Evolutionary conservation across 2,113 vertebrate species (phyloP), one percentile per base, ranked within the genome.

Genomic region (Chelonoidis abingdonii): DNA sequence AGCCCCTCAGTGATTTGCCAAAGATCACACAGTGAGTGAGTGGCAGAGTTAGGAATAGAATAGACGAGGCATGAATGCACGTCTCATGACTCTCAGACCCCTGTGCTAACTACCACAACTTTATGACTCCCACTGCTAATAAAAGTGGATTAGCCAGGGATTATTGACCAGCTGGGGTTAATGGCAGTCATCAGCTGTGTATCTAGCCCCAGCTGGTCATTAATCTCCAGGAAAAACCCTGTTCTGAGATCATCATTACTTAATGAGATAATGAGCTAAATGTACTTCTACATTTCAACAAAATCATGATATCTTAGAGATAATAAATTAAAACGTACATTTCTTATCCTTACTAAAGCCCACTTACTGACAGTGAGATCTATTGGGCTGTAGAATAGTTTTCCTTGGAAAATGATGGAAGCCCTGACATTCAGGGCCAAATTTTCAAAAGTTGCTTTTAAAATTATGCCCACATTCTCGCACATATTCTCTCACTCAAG

Each of bases 91-190:
- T 76, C 54, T 10, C 27, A 56, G 25, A 11, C 49, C 35, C 65
- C 54, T 12, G 24, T 69, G 87, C 93, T 89, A 79, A 93, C 79
- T 81, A 16, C 87, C 78, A 0, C 4, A 53, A 92, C 2, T 1
- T 47, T 87, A 91, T 89, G 89, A 49, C 52, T 90, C 93, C 89
- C 87, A 75, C 89, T 78, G 92, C 89, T 95, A 97, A 97, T 95
- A 96, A 96, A 97, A 93, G 86, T 95, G 96, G 95, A 97, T 97
- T 97, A 97, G 89, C 41, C 81, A 69, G 52, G 95, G 96, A 97
- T 97, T 97, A 97, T 96, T 96, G 95, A 95, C 96, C 96, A 97
- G 97, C 94, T 96, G 96, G 97, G 95, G 92, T 90, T 97, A 97
- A 95, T 92, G 93, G 92, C 90, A 96, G 94, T 95, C 88, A 95